Evolutionary conservation across 2,888 invertebrate genomes (phyloP).

Genomic region (Caenorhabditis zanzibari): DNA sequence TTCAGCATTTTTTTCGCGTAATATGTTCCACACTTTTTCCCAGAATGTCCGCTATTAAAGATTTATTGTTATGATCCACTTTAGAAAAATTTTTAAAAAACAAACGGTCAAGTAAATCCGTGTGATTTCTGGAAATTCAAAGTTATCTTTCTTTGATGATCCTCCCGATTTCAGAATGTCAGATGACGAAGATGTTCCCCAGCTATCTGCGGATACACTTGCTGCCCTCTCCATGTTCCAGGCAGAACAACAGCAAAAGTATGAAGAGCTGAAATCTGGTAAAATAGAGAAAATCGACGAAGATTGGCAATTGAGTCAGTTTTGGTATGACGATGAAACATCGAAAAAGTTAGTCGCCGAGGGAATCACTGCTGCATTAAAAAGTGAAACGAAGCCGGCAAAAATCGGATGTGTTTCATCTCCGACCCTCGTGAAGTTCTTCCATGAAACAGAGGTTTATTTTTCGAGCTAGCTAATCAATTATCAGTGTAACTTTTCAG

Average conservation of each 20-base stretch:
- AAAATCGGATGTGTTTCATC: conserved; percentile 71
- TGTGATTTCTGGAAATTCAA: neutral
- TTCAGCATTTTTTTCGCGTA: conserved; percentile 1
- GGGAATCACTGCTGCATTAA: conserved; percentile 50
- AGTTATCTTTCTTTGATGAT: neutral
- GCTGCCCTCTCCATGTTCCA: conserved; percentile 64
- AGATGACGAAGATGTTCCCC: conserved; percentile 66
- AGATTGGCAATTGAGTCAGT: conserved; percentile 86
- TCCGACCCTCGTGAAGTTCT: conserved; percentile 73
- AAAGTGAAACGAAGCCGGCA: conserved; percentile 13
- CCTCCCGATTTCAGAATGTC: conserved; percentile 53
- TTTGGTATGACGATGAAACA: conserved; percentile 95
- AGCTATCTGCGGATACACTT: conserved; percentile 69
- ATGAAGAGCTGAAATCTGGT: conserved; percentile 34
- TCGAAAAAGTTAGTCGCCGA: conserved; percentile 84
- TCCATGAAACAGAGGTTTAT: conserved; percentile 68
- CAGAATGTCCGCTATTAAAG: neutral
- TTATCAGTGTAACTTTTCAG: conserved; percentile 30
- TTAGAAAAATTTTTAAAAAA: neutral
- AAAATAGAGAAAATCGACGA: conserved; percentile 65
- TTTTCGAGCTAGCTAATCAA: neutral
- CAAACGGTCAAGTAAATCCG: conserved; percentile 1
- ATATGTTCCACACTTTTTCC: neutral
- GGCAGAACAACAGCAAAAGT: conserved; percentile 48
- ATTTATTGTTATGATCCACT: neutral